Base-by-base conservation (phyloP, 2,888 invertebrate genomes). In the Andricus quercusramuli region DNA sequence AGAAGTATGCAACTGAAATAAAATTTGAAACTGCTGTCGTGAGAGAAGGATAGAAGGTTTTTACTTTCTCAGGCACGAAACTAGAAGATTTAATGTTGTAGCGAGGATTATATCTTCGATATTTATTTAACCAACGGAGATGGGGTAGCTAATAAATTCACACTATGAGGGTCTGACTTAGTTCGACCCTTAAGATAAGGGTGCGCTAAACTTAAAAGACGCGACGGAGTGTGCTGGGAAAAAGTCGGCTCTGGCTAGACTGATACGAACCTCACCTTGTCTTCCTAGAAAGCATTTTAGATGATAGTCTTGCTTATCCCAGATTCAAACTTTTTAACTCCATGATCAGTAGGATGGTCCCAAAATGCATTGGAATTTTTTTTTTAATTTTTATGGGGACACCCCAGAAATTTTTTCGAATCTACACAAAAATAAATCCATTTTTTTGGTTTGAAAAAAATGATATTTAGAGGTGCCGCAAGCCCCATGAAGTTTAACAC, bases 121-220 rank as follows among this genome's bases (percentile, higher is more conserved):
- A 51, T 70, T 70, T 70, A 70, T 70, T 70, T 70, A 70, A 62
- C 62, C 15, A 62, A 22, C 11, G 9, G 51, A 51, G 70, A 32
- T 70, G 47, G 70, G 70, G 51, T 70, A 32, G 70, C 29, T 70
- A 47, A 51, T 70, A 70, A 70, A 70, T 70, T 51, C 51, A 11
- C 8, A 70, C 51, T 56, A 51, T 29, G 51, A 70, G 47, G 51
- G 29, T 32, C 70, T 51, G 29, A 70, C 51, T 70, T 70, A 70
- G 17, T 70, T 25, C 44, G 70, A 51, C 70, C 51, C 70, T 70
- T 20, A 32, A 70, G 70, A 70, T 70, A 70, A 70, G 47, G 47
- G 70, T 70, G 70, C 17, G 70, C 70, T 70, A 32, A 29, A 70
- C 22, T 70, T 70, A 32, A 70, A 66, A 66, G 37, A 37, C 37